Base-by-base conservation (phyloP, 2,113 vertebrate genomes). In the Sminthopsis crassicaudata region DNA sequence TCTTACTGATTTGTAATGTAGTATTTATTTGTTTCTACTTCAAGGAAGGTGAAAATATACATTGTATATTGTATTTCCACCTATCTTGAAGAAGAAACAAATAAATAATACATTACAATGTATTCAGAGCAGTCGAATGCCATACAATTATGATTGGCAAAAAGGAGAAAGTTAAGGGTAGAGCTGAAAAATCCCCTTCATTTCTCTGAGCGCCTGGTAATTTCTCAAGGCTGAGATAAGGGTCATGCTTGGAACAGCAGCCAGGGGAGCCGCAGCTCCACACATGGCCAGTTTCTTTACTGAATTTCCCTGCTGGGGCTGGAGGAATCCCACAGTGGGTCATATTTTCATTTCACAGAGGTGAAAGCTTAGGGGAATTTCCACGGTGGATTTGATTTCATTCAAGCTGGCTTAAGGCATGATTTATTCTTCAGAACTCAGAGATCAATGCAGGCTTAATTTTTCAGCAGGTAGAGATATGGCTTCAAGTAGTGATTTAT, bases 401-500 rank as follows among this genome's bases (percentile, higher is more conserved):
- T 53, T 95, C 46, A 53, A 67, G 54, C 8, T 60, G 51, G 91
- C 30, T 93, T 50, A 90, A 92, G 90, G 52, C 27, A 67, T 94
- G 94, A 96, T 67, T 92, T 95, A 92, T 67, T 60, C 88, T 94
- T 95, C 91, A 91, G 22, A 76, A 67, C 93, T 94, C 25, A 19
- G 60, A 90, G 91, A 94, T 84, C 67, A 84, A 19, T 0, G 24
- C 0, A 52, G 46, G 8, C 54, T 94, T 94, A 89, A 57, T 67
- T 93, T 96, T 95, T 88, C n/a, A 84, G n/a, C 36, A 84, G 67
- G 67, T 42, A 23, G 19, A 84, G n/a, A 84, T 84, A 46, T 24
- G 50, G 0, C 0, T 36, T 57, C 60, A 95, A 95, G 90, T 26
- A n/a, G 30, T 5, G 6, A 84, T 46, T 91, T 93, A 91, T 94